A percentile compares a stretch with the other conserved stretches of the same genome.
phyloP scores from a whole-genome alignment of 2,797 vertebrate genomes.

The Siniperca scherzeri region DNA sequence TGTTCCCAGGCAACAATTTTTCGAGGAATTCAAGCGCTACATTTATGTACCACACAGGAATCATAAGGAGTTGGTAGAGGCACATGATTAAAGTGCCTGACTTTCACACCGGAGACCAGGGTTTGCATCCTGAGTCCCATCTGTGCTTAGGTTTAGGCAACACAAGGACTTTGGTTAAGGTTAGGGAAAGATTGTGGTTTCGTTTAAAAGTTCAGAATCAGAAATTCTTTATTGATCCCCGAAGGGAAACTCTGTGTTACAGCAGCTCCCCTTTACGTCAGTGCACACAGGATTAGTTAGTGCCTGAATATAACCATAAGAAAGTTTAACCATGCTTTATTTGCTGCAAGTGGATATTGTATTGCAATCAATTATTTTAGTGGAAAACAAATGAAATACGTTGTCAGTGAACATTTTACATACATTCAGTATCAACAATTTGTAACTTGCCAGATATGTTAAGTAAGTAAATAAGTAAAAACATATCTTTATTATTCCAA shows the following conservation, averaged over 20 bases:
- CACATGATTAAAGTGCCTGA: not conserved
- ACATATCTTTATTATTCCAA: not conserved
- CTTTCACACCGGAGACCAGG: not conserved
- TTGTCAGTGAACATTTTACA: not conserved
- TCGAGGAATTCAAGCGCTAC: no score
- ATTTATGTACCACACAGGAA: not conserved
- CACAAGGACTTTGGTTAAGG: not conserved
- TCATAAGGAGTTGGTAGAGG: not conserved
- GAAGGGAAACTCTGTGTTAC: no score
- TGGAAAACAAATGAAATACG: not conserved
- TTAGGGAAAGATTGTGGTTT: not conserved
- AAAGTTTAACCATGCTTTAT: not conserved
- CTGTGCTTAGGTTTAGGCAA: not conserved
- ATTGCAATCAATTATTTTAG: no score
- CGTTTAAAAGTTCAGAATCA: not conserved
- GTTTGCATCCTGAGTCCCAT: not conserved
- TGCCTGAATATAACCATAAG: not conserved
- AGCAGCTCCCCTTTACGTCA: no score
- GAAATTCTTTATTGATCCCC: no score
- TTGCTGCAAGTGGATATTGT: not conserved
- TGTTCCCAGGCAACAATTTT: no score
- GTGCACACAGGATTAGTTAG: no score
- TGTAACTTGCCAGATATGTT: not conserved
- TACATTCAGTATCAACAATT: not conserved
- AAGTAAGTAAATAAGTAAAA: not conserved